Percentiles rank a stretch among this genome's conserved stretches.
These are phyloP conservation scores for Tokudaia tokunoshimensis DNA, from an alignment of 2,797 vertebrate genomes.

Conservation along the genomic window DNA sequence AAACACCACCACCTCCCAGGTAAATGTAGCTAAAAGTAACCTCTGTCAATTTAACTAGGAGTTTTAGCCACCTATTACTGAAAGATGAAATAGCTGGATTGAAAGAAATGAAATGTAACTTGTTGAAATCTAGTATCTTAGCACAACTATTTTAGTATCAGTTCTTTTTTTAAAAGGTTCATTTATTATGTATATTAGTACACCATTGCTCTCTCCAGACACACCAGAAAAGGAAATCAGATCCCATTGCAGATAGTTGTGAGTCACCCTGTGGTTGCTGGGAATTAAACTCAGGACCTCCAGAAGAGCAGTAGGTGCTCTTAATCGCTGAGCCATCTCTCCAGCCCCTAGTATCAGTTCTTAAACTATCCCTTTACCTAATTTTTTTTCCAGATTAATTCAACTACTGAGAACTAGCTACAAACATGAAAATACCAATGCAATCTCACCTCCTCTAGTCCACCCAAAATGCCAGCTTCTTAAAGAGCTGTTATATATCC, in stretches of 20 bases:
- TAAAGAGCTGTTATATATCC: slow-evolving; percentile 30
- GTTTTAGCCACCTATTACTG: not conserved
- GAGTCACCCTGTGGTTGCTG: no score
- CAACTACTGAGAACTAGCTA: not conserved
- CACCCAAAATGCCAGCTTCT: slow-evolving; percentile 14
- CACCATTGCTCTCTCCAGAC: no score
- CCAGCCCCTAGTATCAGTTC: not conserved
- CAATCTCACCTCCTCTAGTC: not conserved
- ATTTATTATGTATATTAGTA: no score
- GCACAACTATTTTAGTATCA: slow-evolving; percentile 28
- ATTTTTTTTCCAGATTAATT: slow-evolving; percentile 44
- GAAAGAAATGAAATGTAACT: not conserved
- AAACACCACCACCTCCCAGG: not conserved
- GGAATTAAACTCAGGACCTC: no score
- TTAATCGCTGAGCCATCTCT: no score
- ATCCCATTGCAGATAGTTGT: no score
- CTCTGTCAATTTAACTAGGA: not conserved
- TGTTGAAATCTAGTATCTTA: slow-evolving; percentile 30
- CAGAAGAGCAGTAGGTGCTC: no score
- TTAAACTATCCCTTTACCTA: slow-evolving; percentile 29
- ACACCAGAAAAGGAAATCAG: no score
- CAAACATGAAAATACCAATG: not conserved
- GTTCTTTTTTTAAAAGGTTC: not conserved
- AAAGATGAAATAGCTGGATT: not conserved
- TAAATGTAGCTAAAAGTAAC: slow-evolving; percentile 29